Conservation (phyloP, 2,113 vertebrate species). For the Reinhardtius hippoglossoides region DNA sequence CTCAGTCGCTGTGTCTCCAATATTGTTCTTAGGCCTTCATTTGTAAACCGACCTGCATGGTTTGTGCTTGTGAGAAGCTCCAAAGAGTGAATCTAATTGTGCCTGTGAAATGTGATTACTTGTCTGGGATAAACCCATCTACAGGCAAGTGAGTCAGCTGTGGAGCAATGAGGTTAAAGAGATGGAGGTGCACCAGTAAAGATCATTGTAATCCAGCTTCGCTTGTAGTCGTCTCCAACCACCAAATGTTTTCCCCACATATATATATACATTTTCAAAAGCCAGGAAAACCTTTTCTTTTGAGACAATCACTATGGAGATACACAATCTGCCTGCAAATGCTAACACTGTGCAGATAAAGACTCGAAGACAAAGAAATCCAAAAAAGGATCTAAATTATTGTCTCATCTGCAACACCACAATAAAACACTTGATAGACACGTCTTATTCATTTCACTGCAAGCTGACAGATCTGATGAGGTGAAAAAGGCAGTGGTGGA, state of each 20-base stretch:
- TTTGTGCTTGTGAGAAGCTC: conserved; percentile 24
- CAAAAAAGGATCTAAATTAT: no score
- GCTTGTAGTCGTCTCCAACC: background rate
- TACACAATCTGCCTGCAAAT: no score
- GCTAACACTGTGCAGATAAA: no score
- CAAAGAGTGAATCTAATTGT: conserved; percentile 51
- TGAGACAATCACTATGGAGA: no score
- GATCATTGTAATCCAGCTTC: conserved; percentile 1
- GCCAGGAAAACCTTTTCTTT: no score
- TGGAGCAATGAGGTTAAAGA: conserved; percentile 45
- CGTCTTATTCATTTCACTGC: no score
- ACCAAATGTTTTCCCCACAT: background rate
- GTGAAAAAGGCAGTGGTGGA: no score
- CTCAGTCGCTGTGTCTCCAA: background rate
- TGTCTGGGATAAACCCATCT: conserved; percentile 40
- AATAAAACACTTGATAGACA: no score
- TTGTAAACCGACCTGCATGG: background rate
- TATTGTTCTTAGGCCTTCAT: background rate
- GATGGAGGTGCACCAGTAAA: conserved; percentile 26
- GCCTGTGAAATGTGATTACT: conserved; percentile 60
- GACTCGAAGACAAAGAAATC: no score
- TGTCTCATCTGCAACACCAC: no score
- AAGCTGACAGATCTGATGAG: no score
- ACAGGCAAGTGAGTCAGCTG: conserved; percentile 42
- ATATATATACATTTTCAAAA: no score